Evolutionary conservation across 2,888 invertebrate species (phyloP).

Genomic region (Schizaphis graminum): DNA sequence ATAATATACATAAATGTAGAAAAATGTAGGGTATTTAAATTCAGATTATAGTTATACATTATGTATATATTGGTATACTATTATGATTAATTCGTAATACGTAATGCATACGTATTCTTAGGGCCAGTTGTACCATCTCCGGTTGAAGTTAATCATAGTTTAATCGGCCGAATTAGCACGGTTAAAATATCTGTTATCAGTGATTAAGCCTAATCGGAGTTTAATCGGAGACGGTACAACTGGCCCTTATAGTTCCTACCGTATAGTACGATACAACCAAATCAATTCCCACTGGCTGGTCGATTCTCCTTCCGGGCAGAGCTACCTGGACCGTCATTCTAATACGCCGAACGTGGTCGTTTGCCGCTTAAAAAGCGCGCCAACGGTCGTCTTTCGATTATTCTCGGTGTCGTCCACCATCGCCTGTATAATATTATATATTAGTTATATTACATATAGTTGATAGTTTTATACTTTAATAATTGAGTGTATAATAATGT

Average conservation of each 20-base stretch:
- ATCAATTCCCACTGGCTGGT: slow-evolving; percentile 57
- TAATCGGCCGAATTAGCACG: too few species aligned
- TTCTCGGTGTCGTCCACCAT: not conserved
- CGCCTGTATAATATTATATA: not conserved
- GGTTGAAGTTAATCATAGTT: too few species aligned
- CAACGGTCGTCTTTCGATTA: not conserved
- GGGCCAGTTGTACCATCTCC: too few species aligned
- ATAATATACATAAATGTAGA: too few species aligned
- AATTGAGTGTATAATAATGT: not conserved
- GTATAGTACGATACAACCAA: slow-evolving; percentile 58
- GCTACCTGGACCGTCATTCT: slow-evolving; percentile 59
- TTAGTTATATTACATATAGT: not conserved
- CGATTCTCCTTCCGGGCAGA: slow-evolving; percentile 55
- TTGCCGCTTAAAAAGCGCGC: not conserved
- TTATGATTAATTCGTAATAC: not conserved
- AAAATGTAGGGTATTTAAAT: too few species aligned
- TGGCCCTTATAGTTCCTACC: too few species aligned
- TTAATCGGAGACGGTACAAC: too few species aligned
- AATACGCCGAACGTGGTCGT: not conserved
- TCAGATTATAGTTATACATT: too few species aligned
- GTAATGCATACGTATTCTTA: not conserved
- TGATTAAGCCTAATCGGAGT: too few species aligned
- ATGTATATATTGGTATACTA: not conserved
- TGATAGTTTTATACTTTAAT: not conserved
- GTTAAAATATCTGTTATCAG: too few species aligned